Conservation (phyloP, 2,113 vertebrate genomes). For the Oncorhynchus masou region DNA sequence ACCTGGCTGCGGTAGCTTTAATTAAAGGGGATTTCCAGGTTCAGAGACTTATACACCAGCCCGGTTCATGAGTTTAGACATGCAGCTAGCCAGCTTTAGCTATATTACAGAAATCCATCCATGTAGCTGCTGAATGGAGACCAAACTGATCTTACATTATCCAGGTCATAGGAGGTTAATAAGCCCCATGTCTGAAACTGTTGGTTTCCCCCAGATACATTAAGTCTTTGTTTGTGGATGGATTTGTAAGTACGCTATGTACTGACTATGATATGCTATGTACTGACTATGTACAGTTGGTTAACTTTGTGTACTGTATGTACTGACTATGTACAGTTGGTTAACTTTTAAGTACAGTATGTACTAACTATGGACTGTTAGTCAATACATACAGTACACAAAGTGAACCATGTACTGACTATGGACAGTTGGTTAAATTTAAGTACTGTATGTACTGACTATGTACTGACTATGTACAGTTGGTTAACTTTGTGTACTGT, state of each 20-base stretch:
- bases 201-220: background rate
- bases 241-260: background rate
- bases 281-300: no score
- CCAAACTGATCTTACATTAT: background rate
- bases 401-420: no score
- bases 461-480: no score
- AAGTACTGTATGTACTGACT: no score
- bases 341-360: no score
- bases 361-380: no score
- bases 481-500: background rate
- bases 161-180: background rate
- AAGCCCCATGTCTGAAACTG: constrained; percentile 8
- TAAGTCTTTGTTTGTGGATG: background rate
- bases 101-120: background rate
- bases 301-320: no score
- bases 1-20: background rate
- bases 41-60: background rate
- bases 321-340: no score
- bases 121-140: background rate
- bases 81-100: background rate
- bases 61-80: background rate
- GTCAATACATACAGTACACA: no score
- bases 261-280: no score
- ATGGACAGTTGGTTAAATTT: no score
- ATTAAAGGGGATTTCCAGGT: background rate